phyloP scores from a whole-genome alignment of 1,140 invertebrate genomes.

The Laupala kohalensis region DNA sequence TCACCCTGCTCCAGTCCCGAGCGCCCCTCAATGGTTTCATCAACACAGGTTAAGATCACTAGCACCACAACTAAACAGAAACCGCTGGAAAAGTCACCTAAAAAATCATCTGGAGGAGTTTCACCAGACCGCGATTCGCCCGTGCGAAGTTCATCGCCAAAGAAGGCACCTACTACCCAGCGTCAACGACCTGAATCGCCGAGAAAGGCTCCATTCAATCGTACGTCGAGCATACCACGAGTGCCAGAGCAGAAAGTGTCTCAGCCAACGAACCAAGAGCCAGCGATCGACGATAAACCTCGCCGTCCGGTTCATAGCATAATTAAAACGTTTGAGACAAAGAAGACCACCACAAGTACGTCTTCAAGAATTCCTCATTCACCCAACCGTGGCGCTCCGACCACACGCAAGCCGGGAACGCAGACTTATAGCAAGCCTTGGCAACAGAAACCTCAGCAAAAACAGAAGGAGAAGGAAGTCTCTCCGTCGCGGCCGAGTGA shows the following conservation, averaged over 20 bases:
- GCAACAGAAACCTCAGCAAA: too few species aligned
- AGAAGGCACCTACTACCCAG: background rate
- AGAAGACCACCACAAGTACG: background rate
- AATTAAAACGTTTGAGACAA: background rate
- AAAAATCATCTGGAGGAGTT: too few species aligned
- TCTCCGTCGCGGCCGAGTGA: too few species aligned
- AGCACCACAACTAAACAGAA: background rate
- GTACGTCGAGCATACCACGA: background rate
- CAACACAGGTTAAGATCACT: background rate
- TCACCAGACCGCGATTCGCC: background rate
- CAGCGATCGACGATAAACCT: background rate
- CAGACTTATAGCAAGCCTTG: too few species aligned
- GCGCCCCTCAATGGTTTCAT: background rate
- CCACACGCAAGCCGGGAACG: too few species aligned
- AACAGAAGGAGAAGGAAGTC: too few species aligned
- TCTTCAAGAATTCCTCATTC: background rate
- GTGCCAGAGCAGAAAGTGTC: background rate
- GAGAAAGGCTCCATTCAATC: background rate
- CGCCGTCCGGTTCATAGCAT: background rate
- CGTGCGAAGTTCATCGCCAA: background rate
- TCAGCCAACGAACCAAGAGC: too few species aligned
- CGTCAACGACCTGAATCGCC: background rate
- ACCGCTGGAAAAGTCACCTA: too few species aligned
- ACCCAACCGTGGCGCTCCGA: too few species aligned
- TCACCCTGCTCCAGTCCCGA: conserved; percentile 14